Evolutionary conservation across 1,140 invertebrate genomes (phyloP).

Genomic region (Brachionus calyciflorus): DNA sequence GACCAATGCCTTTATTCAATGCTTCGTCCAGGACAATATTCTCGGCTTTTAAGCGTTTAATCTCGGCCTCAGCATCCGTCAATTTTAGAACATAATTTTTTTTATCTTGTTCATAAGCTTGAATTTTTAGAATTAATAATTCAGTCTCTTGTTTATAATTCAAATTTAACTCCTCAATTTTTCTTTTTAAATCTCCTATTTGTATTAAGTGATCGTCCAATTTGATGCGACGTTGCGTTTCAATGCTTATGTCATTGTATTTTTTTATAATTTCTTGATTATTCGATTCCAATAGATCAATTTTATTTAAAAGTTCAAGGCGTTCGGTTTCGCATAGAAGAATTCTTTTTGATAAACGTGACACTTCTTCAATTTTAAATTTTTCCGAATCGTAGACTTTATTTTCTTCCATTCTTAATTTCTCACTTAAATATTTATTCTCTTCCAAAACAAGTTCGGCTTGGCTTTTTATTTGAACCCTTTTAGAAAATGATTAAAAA

Average conservation of each 20-base stretch:
- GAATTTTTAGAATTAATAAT: background rate
- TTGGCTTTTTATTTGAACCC: slow-evolving; percentile 34
- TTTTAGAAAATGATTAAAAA: background rate
- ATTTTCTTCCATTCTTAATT: slow-evolving; percentile 22
- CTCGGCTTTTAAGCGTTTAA: slow-evolving; percentile 6
- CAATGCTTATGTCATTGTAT: background rate
- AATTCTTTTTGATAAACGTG: slow-evolving; percentile 12
- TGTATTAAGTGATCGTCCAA: slow-evolving; percentile 31
- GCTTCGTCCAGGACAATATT: slow-evolving; percentile 6
- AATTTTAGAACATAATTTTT: slow-evolving; percentile 7
- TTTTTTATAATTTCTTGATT: slow-evolving; percentile 42
- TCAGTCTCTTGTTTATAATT: slow-evolving; percentile 3
- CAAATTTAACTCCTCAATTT: slow-evolving; percentile 7
- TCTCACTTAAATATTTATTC: slow-evolving; percentile 22
- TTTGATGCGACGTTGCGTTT: slow-evolving; percentile 8
- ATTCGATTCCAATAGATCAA: slow-evolving; percentile 9
- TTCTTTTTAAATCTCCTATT: slow-evolving; percentile 7
- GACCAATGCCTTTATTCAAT: slow-evolving; percentile 18
- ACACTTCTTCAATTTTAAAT: slow-evolving; percentile 11
- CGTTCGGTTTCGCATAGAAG: slow-evolving; percentile 23
- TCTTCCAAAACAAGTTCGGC: slow-evolving; percentile 39
- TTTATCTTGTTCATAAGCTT: slow-evolving; percentile 7
- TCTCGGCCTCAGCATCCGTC: slow-evolving; percentile 4
- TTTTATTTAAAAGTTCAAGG: slow-evolving; percentile 17
- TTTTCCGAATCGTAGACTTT: slow-evolving; percentile 27